Base-by-base conservation (phyloP, 1,140 invertebrate species). In the Eriocheir sinensis region DNA sequence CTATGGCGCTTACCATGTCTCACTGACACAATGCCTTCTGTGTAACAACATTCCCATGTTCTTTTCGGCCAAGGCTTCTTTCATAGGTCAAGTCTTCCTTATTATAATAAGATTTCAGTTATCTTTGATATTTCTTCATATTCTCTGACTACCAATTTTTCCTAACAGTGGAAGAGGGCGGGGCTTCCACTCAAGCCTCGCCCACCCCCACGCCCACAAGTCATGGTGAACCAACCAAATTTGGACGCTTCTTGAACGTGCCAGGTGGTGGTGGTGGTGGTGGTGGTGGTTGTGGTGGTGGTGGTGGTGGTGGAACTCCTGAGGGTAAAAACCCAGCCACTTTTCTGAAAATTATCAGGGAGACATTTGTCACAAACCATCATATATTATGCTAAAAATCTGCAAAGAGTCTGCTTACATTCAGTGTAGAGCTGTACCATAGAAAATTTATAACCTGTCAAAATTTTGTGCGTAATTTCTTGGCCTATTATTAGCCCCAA, bases 291-390 rank as follows among this genome's bases (percentile, higher is more conserved):
- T 30, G 91, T 94, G 94, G 92, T 88, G 92, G 92, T 93, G 92
- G 89, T 91, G 94, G 89, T 94, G 89, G 40, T 91, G 89, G 89
- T 91, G 94, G 94, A 91, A 94, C 53, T 91, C 91, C 89, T 48
- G 36, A 91, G 89, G 89, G 89, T 91, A 91, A 94, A 89, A 83
- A 91, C 94, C 94, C 94, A 91, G 79, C 89, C 94, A 91, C 94
- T 94, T 94, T 94, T 94, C 94, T 94, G 94, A 94, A 94, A 94
- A 94, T 94, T 94, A 94, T 94, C 89, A 44, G 94, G 94, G 94
- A 94, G 94, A 94, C 90, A 83, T 85, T 89, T 90, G 40, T 83
- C 40, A 72, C 41, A 36, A 32, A 94, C 81, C 81, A 91, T 48
- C 79, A 21, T 72, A 21, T 72, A 72, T 72, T 72, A n/a, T 72